A percentile compares a stretch with the other conserved stretches of the same genome.
These are phyloP conservation scores for Chymomyza procnemis DNA, from an alignment of 2,888 invertebrate genomes.

Conservation along the genomic window DNA sequence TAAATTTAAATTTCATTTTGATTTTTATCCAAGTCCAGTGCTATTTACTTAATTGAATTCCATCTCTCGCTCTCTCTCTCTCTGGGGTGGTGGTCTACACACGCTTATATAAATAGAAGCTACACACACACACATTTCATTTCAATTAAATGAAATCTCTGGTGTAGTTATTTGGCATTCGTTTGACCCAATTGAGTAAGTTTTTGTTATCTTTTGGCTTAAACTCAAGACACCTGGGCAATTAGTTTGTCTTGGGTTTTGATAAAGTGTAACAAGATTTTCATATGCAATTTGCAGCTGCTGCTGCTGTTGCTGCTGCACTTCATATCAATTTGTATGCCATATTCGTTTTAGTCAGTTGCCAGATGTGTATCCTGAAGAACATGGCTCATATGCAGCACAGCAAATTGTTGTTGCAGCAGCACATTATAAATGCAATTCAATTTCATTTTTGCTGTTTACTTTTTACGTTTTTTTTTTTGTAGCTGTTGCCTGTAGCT, in stretches of 20 bases:
- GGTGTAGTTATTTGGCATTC: not conserved
- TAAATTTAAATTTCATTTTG: constrained; percentile 20
- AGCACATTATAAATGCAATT: constrained; percentile 38
- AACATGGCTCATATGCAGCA: constrained; percentile 13
- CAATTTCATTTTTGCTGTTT: constrained; percentile 26
- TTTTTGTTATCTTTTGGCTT: not conserved
- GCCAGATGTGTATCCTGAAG: not conserved
- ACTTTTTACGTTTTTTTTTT: constrained; percentile 5
- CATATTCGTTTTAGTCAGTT: not conserved
- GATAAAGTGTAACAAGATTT: constrained; percentile 6
- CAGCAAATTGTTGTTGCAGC: not conserved
- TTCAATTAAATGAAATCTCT: constrained; percentile 24
- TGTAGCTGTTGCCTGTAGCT: not conserved
- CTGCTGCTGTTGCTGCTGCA: not conserved
- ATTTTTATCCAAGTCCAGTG: constrained; percentile 11
- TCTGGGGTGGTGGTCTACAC: not conserved
- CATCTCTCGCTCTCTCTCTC: too few species aligned
- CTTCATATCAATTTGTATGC: constrained; percentile 14
- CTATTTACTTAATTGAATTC: constrained; percentile 40
- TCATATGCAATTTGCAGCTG: not conserved
- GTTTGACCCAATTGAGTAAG: not conserved
- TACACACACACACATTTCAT: constrained; percentile 7
- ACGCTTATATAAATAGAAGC: not conserved
- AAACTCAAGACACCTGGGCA: not conserved
- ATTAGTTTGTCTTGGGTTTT: constrained; percentile 12